Evolutionary conservation across 1,140 invertebrate species (phyloP).

Genomic region (Cydia strobilella): DNA sequence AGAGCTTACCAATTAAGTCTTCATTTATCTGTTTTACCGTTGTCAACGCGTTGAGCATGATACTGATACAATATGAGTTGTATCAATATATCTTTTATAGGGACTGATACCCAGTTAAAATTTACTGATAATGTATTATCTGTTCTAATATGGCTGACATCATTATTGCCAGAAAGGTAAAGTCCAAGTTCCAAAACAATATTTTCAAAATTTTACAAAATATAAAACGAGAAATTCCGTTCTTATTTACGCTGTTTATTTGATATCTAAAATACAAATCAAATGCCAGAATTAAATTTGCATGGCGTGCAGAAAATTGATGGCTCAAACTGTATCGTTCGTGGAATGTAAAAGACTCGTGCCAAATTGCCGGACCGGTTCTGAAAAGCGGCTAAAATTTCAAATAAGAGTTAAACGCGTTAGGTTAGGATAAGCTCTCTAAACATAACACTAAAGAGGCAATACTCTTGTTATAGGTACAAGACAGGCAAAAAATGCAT

Average conservation of each 20-base stretch:
- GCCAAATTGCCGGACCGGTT: slow-evolving; percentile 10
- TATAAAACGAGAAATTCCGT: not conserved
- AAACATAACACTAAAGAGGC: no score
- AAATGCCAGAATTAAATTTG: not conserved
- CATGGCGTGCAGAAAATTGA: slow-evolving; percentile 18
- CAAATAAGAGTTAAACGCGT: not conserved
- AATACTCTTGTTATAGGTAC: no score
- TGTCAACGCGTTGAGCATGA: not conserved
- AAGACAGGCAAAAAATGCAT: no score
- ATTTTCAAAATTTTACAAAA: no score
- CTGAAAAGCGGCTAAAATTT: not conserved
- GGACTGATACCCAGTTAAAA: not conserved
- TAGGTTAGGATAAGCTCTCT: not conserved
- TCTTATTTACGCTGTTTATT: not conserved
- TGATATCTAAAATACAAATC: not conserved
- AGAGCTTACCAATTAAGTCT: slow-evolving; percentile 31
- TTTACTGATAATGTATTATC: no score
- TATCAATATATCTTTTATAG: not conserved
- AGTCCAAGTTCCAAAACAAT: no score
- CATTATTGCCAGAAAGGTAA: not conserved
- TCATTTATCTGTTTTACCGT: slow-evolving; percentile 40
- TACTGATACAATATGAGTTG: not conserved
- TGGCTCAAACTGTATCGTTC: slow-evolving; percentile 10
- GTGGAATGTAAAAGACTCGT: slow-evolving; percentile 18
- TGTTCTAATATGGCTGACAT: no score